Base-by-base conservation (phyloP, 2,113 vertebrate genomes). In the Axis porcinus region DNA sequence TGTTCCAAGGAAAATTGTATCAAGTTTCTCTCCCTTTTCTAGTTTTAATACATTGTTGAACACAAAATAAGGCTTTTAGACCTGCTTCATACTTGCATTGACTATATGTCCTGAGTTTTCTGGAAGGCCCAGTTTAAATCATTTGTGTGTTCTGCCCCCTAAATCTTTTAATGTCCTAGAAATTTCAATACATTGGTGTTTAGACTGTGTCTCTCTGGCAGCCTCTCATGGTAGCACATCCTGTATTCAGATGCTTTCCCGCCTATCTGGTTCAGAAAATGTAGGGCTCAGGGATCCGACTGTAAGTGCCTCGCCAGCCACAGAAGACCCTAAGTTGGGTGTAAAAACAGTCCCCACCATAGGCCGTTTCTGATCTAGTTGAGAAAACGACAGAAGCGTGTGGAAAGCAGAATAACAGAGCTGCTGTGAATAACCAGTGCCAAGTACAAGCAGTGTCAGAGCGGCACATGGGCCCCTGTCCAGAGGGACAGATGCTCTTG, bases 101-200 rank as follows among this genome's bases (percentile, higher is more conserved):
- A 55, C 70, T 7, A 0, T 19, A 43, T 45, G 74, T 55, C 50
- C 60, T 70, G 28, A 88, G 40, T 92, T 78, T 94, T 79, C 84
- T 40, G 36, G 45, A 91, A 97, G 74, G 57, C 40, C 27, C 0
- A 10, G 50, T 16, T 84, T 74, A 54, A 79, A 25, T 50, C 17
- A 27, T 74, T 87, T 86, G 50, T 52, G n/a, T 45, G 5, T 60
- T 64, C 28, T 36, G 27, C 14, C 74, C 36, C 36, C 84, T 92
- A 64, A 87, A 54, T 91, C 30, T 82, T 67, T 57, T 45, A 52
- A 62, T 28, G 15, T 85, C 30, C 83, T 91, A 82, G 55, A 84
- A 94, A 43, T 64, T 81, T n/a, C 55, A 23, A 0, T 40, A 15
- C 23, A 6, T 47, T 25, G 64, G n/a, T 14, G 16, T 57, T 21